phyloP scores from a whole-genome alignment of 2,888 invertebrate genomes.

The Leptopterna dolabrata region DNA sequence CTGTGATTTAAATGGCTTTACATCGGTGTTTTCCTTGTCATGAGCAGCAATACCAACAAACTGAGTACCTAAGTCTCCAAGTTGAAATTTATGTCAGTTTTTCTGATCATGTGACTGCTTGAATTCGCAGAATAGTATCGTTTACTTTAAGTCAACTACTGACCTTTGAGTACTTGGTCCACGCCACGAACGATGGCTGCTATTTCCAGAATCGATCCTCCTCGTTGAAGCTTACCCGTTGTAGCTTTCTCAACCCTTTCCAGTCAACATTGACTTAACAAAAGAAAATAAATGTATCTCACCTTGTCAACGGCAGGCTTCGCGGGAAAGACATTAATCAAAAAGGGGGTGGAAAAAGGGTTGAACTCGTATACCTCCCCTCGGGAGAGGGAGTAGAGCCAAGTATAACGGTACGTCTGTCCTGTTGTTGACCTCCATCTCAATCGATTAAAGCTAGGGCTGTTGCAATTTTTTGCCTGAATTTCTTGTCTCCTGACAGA shows the following conservation, averaged over 20 bases:
- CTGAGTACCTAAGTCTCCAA: too few species aligned
- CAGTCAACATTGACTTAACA: slow-evolving; percentile 30
- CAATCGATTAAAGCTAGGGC: slow-evolving; percentile 50
- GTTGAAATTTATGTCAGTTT: too few species aligned
- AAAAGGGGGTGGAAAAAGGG: slow-evolving; percentile 30
- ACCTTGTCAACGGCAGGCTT: slow-evolving; percentile 52
- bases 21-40: too few species aligned
- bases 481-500: background rate
- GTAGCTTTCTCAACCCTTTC: background rate
- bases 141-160: too few species aligned
- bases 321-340: slow-evolving; percentile 48
- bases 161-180: too few species aligned
- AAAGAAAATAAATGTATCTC: slow-evolving; percentile 51
- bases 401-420: background rate
- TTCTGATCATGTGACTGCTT: too few species aligned
- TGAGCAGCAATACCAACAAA: too few species aligned
- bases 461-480: slow-evolving; percentile 61
- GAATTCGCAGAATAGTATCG: too few species aligned
- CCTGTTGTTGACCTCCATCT: background rate
- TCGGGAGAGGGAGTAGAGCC: background rate
- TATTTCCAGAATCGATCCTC: background rate
- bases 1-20: too few species aligned
- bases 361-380: slow-evolving; percentile 18
- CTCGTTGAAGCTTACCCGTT: background rate
- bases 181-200: background rate